These are phyloP conservation scores for Ibycter americanus DNA, from an alignment of 2,797 vertebrate genomes.

Conservation along the genomic window DNA sequence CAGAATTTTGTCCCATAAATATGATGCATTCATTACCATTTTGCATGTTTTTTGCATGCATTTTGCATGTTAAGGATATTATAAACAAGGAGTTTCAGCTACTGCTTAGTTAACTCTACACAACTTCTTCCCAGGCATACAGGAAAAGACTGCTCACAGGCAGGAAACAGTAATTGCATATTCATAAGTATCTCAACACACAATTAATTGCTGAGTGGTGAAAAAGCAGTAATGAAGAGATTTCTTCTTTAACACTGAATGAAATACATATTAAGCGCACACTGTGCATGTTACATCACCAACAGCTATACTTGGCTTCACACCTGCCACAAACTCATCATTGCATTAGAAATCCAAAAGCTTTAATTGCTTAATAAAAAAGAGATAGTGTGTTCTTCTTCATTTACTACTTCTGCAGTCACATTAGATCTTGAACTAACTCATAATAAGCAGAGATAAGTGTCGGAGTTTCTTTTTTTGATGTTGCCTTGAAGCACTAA, in stretches of 20 bases:
- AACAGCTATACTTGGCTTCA: constrained; percentile 20
- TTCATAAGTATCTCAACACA: constrained; percentile 73
- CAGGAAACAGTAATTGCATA: constrained; percentile 67
- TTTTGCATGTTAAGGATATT: not conserved
- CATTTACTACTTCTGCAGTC: constrained; percentile 61
- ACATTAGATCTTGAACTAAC: constrained; percentile 58
- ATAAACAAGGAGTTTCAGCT: not conserved
- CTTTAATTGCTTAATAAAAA: constrained; percentile 39
- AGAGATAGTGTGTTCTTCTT: not conserved
- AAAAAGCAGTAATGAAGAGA: constrained; percentile 73
- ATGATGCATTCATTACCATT: not conserved
- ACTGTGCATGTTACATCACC: not conserved
- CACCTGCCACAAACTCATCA: constrained; percentile 40
- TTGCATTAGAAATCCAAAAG: constrained; percentile 53
- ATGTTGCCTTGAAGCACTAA: constrained; percentile 56
- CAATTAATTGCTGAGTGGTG: constrained; percentile 77
- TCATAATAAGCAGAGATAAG: constrained; percentile 64
- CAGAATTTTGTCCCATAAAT: not conserved
- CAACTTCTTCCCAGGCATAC: not conserved
- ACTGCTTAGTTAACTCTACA: not conserved
- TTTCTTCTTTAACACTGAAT: constrained; percentile 71
- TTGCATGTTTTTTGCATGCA: no score
- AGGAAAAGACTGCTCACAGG: constrained; percentile 45
- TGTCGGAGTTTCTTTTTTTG: constrained; percentile 48
- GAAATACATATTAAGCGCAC: constrained; percentile 44